These are phyloP conservation scores for Frankliniella intonsa DNA, from an alignment of 2,888 invertebrate genomes.

Conservation along the genomic window DNA sequence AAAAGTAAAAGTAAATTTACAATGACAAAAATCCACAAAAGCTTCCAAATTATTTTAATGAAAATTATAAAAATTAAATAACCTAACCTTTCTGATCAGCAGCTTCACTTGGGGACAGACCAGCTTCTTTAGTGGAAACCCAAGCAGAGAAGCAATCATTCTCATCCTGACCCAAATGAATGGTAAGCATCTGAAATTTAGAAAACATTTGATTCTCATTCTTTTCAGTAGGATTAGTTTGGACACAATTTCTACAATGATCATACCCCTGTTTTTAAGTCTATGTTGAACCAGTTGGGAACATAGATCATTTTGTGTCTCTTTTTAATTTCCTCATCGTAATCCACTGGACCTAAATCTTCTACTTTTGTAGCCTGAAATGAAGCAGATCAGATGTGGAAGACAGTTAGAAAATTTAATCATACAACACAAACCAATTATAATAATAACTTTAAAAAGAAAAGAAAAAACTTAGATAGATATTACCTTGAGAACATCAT, in stretches of 20 bases:
- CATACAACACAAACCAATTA: neutral
- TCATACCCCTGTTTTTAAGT: constrained; percentile 92
- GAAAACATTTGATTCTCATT: constrained; percentile 27
- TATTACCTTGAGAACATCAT: constrained; percentile 84
- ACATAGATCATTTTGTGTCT: constrained; percentile 90
- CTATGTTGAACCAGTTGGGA: constrained; percentile 98
- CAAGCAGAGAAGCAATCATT: constrained; percentile 97
- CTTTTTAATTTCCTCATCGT: constrained; percentile 88
- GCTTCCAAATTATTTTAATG: neutral
- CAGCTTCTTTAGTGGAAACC: constrained; percentile 95
- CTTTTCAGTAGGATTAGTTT: neutral
- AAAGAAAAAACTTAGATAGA: constrained; percentile 11
- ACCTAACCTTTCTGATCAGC: constrained; percentile 67
- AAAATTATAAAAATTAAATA: constrained; percentile 28
- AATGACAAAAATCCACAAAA: neutral
- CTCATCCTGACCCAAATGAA: constrained; percentile 95
- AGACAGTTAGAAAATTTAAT: too few relatives aligned
- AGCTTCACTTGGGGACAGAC: constrained; percentile 66
- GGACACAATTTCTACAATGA: constrained; percentile 18
- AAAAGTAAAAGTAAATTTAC: neutral
- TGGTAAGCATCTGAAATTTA: constrained; percentile 77
- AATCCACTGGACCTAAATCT: constrained; percentile 85
- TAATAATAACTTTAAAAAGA: too few relatives aligned
- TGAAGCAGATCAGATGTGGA: neutral
- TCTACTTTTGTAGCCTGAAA: constrained; percentile 72